Evolutionary conservation across 2,888 invertebrate species (phyloP), one percentile per base, ranked within the genome.

Genomic region (Ryuthela nishihirai): DNA sequence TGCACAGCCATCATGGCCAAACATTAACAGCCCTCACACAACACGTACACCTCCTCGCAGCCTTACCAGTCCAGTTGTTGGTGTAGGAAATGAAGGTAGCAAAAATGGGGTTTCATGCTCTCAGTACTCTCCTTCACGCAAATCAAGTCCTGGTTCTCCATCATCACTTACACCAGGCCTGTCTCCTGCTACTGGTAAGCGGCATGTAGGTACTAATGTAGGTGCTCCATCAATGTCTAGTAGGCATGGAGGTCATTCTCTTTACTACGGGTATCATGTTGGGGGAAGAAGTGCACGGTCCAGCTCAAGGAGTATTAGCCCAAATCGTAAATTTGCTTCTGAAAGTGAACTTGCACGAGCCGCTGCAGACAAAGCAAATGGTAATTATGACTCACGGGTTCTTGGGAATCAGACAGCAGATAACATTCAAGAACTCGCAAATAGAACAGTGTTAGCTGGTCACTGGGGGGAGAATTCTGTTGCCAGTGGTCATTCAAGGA

Each of bases 271-370:
- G 12, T 49, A 49, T 21, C 49, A 56, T 35, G 45, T 24, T 7
- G 44, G 29, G 9, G 24, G 43, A 24, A 25, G 58, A 25, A 29
- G 46, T 12, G 25, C 25, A 1, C 36, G 58, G 25, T 34, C 43
- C 7, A 48, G 34, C 35, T 42, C 62, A 4, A 41, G 62, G 7
- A 56, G 41, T 32, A 52, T 50, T 12, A 60, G 55, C 29, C 59
- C 63, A 6, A 60, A 56, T 7, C 24, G 63, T 4, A 65, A 65
- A 41, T 67, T 64, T 54, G 54, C 54, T 15, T 65, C 64, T 4
- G 67, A 67, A 53, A 62, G 65, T 23, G 64, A 66, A 39, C 53
- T 66, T 6, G 55, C 58, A 3, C 46, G 55, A 18, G 62, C 62
- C 3, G 56, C 62, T 10, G 62, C 56, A 12, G 62, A 56, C 24